Conservation (phyloP, 2,113 vertebrate genomes). For the Thomomys bottae region DNA sequence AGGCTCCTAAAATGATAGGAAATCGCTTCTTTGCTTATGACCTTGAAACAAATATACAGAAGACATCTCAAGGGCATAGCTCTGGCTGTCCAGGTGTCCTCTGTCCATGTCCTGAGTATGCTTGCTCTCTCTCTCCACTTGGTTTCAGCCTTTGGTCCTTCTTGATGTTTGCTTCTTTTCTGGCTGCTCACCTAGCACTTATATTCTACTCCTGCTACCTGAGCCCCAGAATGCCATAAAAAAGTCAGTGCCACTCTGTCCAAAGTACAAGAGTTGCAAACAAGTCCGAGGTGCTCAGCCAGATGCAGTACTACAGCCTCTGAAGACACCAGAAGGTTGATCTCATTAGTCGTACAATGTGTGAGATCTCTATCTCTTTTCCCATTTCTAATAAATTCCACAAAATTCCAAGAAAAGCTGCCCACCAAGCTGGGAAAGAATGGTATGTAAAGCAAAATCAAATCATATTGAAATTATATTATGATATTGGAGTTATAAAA, state of each 20-base stretch:
- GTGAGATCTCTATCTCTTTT: constrained; percentile 45
- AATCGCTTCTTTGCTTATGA: not conserved
- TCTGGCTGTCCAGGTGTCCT: not conserved
- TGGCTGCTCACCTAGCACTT: not conserved
- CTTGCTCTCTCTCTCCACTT: not conserved
- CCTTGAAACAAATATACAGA: no score
- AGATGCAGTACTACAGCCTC: constrained; percentile 47
- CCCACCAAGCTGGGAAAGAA: constrained; percentile 75
- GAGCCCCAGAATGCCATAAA: constrained; percentile 1
- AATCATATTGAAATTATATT: no score
- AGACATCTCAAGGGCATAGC: no score
- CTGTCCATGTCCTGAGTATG: no score
- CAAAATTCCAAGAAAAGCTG: constrained; percentile 77
- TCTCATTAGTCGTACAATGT: constrained; percentile 70
- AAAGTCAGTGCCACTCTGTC: not conserved
- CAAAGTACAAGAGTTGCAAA: constrained; percentile 12
- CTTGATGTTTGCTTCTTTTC: not conserved
- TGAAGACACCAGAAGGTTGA: constrained; percentile 53
- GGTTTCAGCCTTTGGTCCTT: not conserved
- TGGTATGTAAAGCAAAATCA: constrained; percentile 77
- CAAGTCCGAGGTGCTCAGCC: constrained; percentile 41
- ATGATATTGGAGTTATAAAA: constrained; percentile 75
- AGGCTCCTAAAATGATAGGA: not conserved
- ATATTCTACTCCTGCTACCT: not conserved
- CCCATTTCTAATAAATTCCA: constrained; percentile 71